Percentiles rank a stretch among this genome's conserved stretches.
phyloP scores from a whole-genome alignment of 2,113 vertebrate genomes.

The Campylomormyrus numenius region DNA sequence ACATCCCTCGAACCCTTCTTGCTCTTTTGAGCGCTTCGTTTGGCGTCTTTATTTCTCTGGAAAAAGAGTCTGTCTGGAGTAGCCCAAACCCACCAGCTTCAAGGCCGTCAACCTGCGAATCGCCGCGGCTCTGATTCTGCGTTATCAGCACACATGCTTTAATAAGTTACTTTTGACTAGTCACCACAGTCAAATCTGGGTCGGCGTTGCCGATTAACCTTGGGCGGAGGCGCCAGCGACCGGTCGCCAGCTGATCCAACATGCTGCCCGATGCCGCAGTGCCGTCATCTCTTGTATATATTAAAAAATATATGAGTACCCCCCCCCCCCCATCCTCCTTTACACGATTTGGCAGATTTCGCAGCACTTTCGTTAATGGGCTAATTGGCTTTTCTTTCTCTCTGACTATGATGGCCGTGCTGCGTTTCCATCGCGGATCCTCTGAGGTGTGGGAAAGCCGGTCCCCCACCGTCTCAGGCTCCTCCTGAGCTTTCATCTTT shows the following conservation, averaged over 20 bases:
- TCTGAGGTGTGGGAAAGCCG: not conserved
- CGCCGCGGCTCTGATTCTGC: not conserved
- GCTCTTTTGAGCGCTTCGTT: not conserved
- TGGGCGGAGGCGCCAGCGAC: not conserved
- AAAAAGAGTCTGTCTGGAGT: not conserved
- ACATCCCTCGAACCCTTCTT: not conserved
- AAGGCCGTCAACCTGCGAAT: not conserved
- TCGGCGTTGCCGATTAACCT: conserved; percentile 2
- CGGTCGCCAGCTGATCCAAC: not conserved
- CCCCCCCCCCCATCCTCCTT: not conserved
- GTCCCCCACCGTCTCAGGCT: not conserved
- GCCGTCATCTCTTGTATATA: not conserved
- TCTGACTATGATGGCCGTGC: not conserved
- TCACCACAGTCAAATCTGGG: not conserved
- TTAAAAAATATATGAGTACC: not conserved
- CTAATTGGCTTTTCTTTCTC: conserved; percentile 9
- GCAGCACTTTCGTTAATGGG: conserved; percentile 3
- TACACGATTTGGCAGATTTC: not conserved
- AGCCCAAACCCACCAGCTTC: not conserved
- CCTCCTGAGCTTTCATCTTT: not conserved
- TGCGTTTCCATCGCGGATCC: not conserved
- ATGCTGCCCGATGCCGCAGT: not conserved
- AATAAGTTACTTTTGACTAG: conserved; percentile 14
- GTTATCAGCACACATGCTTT: not conserved
- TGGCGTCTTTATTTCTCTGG: not conserved